These are phyloP conservation scores for Ahaetulla prasina DNA, from an alignment of 2,113 vertebrate species.

Conservation along the genomic window DNA sequence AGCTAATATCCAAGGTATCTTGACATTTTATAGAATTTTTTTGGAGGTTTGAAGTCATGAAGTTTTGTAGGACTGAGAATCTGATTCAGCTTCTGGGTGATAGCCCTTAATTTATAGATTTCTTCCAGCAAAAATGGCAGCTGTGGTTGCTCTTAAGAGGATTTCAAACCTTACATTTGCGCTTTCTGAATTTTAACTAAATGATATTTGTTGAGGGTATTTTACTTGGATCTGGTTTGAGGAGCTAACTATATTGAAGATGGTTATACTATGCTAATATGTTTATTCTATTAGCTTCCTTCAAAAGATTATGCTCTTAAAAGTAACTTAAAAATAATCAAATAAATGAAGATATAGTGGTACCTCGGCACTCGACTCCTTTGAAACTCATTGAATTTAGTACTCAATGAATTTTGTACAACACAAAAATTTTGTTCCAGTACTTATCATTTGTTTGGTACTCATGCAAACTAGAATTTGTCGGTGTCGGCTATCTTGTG, in stretches of 20 bases:
- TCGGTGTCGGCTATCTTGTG: not conserved
- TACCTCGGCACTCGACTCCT: not conserved
- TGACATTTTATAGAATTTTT: not conserved
- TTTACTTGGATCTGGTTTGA: not conserved
- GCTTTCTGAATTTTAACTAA: not conserved
- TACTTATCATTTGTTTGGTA: not conserved
- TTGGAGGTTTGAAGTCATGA: not conserved
- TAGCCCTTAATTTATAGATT: not conserved
- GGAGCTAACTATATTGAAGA: not conserved
- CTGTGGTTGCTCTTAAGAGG: not conserved
- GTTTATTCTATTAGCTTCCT: not conserved
- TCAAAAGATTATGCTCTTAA: not conserved
- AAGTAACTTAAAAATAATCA: not conserved
- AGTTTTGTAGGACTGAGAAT: not conserved
- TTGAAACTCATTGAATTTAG: not conserved
- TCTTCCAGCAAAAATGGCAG: not conserved
- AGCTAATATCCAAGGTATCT: not conserved
- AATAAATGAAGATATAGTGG: not conserved
- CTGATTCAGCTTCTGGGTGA: not conserved
- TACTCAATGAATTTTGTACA: not conserved
- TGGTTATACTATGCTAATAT: not conserved
- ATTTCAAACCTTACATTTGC: not conserved
- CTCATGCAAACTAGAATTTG: not conserved
- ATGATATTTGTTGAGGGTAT: not conserved
- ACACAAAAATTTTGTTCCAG: not conserved